phyloP scores from a whole-genome alignment of 2,888 invertebrate species.

The Ornithoptera priamus region DNA sequence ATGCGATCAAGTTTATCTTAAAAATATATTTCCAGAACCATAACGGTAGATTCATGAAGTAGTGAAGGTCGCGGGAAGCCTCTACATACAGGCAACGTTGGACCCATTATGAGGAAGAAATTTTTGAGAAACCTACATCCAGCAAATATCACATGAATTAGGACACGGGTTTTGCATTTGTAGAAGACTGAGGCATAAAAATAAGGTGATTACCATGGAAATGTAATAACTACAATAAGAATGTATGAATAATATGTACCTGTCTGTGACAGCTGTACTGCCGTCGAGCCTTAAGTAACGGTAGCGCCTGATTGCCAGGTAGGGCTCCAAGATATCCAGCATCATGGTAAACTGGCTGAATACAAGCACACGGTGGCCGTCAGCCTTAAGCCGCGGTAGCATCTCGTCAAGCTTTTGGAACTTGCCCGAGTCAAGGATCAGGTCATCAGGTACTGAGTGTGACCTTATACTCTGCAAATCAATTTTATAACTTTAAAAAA shows the following conservation, averaged over 20 bases:
- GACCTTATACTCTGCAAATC: constrained; percentile 79
- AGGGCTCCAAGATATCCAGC: constrained; percentile 95
- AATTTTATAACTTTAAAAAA: neutral
- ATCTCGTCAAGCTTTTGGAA: constrained; percentile 88
- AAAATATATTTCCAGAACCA: too few species aligned
- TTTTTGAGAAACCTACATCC: too few species aligned
- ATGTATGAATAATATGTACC: constrained; percentile 58
- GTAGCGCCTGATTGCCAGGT: constrained; percentile 86
- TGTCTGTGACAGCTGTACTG: constrained; percentile 89
- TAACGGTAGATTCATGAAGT: too few species aligned
- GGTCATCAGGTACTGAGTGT: constrained; percentile 82
- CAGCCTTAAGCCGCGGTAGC: constrained; percentile 85
- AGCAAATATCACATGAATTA: too few species aligned
- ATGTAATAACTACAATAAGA: neutral
- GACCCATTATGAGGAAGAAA: too few species aligned
- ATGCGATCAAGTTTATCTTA: too few species aligned
- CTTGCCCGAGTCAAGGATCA: constrained; percentile 93
- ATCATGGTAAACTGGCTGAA: constrained; percentile 99
- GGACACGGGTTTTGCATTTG: too few species aligned
- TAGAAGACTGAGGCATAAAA: too few species aligned
- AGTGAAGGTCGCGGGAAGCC: too few species aligned
- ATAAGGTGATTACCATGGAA: neutral
- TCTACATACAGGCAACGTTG: too few species aligned
- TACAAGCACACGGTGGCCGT: constrained; percentile 91
- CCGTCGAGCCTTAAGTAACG: constrained; percentile 93